A percentile compares a stretch with the other conserved stretches of the same genome.
Conservation (phyloP, 2,113 vertebrate genomes). For the Morone chrysops region DNA sequence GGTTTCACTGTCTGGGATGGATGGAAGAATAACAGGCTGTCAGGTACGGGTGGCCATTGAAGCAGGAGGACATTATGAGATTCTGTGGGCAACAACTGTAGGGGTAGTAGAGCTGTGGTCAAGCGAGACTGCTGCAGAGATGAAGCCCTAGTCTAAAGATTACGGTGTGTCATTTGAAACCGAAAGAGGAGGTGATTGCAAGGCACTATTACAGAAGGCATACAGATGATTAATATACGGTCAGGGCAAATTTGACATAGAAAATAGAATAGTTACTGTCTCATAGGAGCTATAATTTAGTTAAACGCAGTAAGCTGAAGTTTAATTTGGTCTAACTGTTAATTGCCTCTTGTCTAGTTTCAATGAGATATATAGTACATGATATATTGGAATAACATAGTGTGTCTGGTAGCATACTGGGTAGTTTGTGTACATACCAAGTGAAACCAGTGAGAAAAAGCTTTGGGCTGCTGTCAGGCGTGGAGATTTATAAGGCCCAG, state of each 20-base stretch:
- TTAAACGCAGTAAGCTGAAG: slow-evolving; percentile 3
- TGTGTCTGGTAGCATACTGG: slow-evolving; percentile 29
- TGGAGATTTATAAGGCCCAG: slow-evolving; percentile 84
- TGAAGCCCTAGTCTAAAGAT: slow-evolving; percentile 42
- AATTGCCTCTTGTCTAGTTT: slow-evolving; percentile 17
- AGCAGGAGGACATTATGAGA: slow-evolving; percentile 57
- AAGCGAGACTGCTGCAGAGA: slow-evolving; percentile 28
- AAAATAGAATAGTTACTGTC: neutral
- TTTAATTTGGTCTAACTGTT: neutral
- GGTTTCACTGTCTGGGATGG: slow-evolving; percentile 63
- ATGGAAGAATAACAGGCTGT: slow-evolving; percentile 70
- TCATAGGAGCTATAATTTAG: slow-evolving; percentile 2
- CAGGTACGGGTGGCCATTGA: slow-evolving; percentile 45
- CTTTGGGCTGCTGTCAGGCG: slow-evolving; percentile 66
- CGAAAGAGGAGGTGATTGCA: neutral
- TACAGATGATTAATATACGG: neutral
- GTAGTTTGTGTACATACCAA: slow-evolving; percentile 63
- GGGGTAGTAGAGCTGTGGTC: slow-evolving; percentile 35
- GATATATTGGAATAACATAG: slow-evolving; percentile 1
- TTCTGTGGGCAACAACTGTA: slow-evolving; percentile 57
- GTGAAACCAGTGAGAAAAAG: slow-evolving; percentile 62
- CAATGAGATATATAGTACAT: slow-evolving; percentile 18
- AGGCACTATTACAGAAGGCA: neutral
- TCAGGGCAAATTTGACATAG: neutral
- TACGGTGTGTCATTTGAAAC: slow-evolving; percentile 37